Evolutionary conservation across 2,888 invertebrate species (phyloP).

Genomic region (Apamea anceps): DNA sequence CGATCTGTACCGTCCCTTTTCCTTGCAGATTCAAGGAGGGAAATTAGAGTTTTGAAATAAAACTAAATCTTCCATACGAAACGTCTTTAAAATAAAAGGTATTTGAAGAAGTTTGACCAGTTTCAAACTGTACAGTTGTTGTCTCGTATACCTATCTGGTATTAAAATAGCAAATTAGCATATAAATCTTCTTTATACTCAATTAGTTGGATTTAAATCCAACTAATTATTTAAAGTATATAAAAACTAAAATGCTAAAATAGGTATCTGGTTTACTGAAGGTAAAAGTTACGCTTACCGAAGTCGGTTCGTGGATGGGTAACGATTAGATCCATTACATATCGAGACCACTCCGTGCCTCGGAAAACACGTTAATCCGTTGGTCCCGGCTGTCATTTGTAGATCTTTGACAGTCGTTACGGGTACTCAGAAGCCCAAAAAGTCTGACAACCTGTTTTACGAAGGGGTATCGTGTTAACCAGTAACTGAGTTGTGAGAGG

Average conservation of each 20-base stretch:
- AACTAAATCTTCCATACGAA: not conserved
- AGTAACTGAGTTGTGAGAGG: not conserved
- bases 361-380: not conserved
- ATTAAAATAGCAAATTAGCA: slow-evolving; percentile 18
- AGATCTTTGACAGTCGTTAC: not conserved
- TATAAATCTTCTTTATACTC: not conserved
- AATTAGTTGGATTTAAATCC: not conserved
- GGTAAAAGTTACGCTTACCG: not conserved
- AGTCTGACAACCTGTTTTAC: not conserved
- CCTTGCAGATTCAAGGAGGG: not conserved
- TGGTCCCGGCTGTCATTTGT: not conserved
- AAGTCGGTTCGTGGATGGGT: not conserved
- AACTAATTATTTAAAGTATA: not conserved
- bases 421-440: not conserved
- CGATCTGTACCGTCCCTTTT: not conserved
- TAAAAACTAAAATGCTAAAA: not conserved
- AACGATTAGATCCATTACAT: not conserved
- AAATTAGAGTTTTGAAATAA: not conserved
- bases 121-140: not conserved
- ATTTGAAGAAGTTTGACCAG: slow-evolving; percentile 8
- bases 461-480: not conserved
- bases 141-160: not conserved
- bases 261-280: not conserved
- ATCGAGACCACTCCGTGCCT: not conserved
- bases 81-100: not conserved